These are phyloP conservation scores for Trogon surrucura DNA, from an alignment of 2,113 vertebrate genomes.

Conservation along the genomic window DNA sequence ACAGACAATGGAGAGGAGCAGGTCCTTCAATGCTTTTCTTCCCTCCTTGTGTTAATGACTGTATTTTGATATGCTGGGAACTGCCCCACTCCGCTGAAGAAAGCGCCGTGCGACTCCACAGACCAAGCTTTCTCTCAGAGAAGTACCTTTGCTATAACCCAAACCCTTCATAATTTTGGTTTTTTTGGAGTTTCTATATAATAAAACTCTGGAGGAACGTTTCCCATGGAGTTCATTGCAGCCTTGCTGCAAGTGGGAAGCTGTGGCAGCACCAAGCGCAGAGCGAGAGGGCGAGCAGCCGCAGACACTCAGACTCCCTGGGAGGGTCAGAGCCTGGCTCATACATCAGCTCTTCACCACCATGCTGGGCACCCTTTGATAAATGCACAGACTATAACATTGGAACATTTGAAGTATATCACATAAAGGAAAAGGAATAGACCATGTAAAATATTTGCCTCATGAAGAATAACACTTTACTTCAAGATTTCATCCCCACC, in stretches of 20 bases:
- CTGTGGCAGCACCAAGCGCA: neutral
- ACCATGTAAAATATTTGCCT: neutral
- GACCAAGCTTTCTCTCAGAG: neutral
- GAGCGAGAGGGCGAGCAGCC: neutral
- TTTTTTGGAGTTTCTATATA: rapidly evolving
- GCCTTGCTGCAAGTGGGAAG: neutral
- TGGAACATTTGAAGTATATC: neutral
- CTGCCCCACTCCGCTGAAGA: neutral
- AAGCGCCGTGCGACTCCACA: rapidly evolving
- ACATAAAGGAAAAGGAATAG: neutral
- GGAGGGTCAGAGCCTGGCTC: neutral
- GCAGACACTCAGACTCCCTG: neutral
- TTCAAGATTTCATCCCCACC: neutral
- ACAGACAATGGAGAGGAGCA: neutral
- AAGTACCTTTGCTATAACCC: neutral
- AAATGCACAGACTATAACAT: neutral
- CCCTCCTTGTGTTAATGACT: neutral
- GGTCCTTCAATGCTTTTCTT: too few species aligned
- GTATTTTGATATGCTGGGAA: neutral
- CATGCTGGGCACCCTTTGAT: rapidly evolving
- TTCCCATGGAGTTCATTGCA: neutral
- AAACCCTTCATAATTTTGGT: neutral
- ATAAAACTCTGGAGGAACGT: neutral
- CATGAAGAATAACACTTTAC: neutral
- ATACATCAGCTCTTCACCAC: neutral